Evolutionary conservation across 2,888 invertebrate species (phyloP).

Genomic region (Arctia plantaginis): DNA sequence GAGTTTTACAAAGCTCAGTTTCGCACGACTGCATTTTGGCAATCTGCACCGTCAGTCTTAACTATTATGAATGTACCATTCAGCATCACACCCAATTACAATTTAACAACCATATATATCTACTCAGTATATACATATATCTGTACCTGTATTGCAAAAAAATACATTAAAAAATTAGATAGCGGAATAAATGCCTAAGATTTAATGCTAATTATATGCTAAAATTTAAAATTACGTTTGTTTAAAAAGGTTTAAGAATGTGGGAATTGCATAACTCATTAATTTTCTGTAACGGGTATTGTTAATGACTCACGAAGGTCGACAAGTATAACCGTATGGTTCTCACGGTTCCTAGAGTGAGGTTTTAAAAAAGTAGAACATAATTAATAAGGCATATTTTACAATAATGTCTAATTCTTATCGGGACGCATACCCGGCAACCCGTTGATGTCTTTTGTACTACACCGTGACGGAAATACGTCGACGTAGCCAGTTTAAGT

Average conservation of each 20-base stretch:
- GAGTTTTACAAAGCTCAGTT: conserved; percentile 32
- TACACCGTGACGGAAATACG: conserved; percentile 25
- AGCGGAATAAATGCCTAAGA: conserved; percentile 40
- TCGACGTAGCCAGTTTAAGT: conserved; percentile 11
- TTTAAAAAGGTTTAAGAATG: conserved; percentile 40
- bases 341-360: conserved; percentile 36
- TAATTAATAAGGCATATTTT: conserved; percentile 2
- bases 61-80: conserved; percentile 39
- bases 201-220: conserved; percentile 39
- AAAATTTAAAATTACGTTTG: conserved; percentile 19
- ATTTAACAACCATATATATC: conserved; percentile 40
- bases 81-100: conserved; percentile 42
- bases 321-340: conserved; percentile 46
- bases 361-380: conserved; percentile 17
- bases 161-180: conserved; percentile 40
- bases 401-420: not conserved
- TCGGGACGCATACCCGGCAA: conserved; percentile 30
- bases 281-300: conserved; percentile 48
- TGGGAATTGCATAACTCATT: conserved; percentile 48
- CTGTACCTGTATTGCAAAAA: conserved; percentile 23
- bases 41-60: conserved; percentile 46
- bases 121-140: conserved; percentile 28
- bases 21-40: conserved; percentile 31
- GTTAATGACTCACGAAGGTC: conserved; percentile 54
- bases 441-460: conserved; percentile 84